Evolutionary conservation across 2,888 invertebrate species (phyloP), one percentile per base, ranked within the genome.

Genomic region (Conchocele bisecta): DNA sequence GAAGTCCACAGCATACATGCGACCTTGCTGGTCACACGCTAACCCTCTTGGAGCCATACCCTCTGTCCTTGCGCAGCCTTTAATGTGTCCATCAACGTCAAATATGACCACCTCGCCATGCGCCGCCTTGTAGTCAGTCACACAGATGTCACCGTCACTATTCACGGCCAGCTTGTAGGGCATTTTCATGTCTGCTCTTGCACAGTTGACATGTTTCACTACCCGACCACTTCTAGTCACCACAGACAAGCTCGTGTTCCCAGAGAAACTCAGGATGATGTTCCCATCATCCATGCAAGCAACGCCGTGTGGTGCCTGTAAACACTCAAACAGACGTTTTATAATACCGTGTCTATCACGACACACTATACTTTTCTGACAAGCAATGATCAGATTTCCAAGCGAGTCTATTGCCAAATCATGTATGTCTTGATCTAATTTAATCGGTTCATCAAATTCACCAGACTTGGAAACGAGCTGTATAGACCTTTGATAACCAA

Each of bases 31-130:
- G 29, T 56, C 73, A 50, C 68, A 76, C 6, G 69, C 63, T 9
- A 76, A 24, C 2, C 76, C 76, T 2, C 76, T 39, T 20, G 76
- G 76, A 15, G 76, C 69, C 76, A 76, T 76, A 3, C 72, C 76
- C 11, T 76, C 76, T 15, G 76, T 76, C n/a, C 72, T 48, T 35
- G 73, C 26, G 33, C 58, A 61, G 6, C 72, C 63, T 33, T 69
- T 73, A 1, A 63, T 26, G n/a, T 37, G 31, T 4, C 76, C 76
- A 2, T 60, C 51, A 31, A 28, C 41, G 39, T 76, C 72, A 59
- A 76, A 76, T 20, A 76, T 66, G 24, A 50, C 61, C 28, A 76
- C 72, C 20, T 76, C 76, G 2, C 76, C 76, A 3, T 61, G 29
- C 29, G 61, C 57, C 0, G 76, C 72, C 59, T 76, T 72, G 35